Base-by-base conservation (phyloP, 1,140 invertebrate genomes). In the Colletes gigas region DNA sequence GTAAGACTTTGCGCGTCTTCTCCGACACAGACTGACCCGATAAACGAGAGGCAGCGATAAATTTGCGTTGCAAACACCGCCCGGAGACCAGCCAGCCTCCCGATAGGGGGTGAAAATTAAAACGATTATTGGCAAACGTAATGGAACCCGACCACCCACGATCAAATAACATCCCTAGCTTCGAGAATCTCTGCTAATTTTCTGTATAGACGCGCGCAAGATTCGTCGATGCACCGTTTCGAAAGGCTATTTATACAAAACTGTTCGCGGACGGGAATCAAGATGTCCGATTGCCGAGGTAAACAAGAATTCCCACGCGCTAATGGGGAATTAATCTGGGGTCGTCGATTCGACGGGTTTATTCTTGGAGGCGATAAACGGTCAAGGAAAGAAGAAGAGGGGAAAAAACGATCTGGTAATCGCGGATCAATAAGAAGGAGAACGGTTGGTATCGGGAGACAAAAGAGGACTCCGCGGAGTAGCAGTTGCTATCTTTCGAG, bases 21-120 rank as follows among this genome's bases (percentile, higher is more conserved):
- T 9, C 12, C 21, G 30, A 47, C 52, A 67, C 30, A 5, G 84
- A 17, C 83, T 54, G 73, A 15, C 67, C 44, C 52, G 74, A 78
- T 85, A 84, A 71, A 41, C 17, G 47, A 12, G 41, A 50, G 39
- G 14, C 55, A 8, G 19, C 5, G 66, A 86, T 78, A 85, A 85
- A 82, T 67, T 47, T 19, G 12, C 21, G 77, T 81, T 60, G 44
- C 63, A 69, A 74, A 74, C 69, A 63, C 60, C 52, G 54, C 47
- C 10, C 50, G 50, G 50, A 50, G 50, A 50, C 50, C 8, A 50
- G 9, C 6, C 6, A 47, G 44, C 44, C 6, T 12, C 9, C 50
- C 47, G 59, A 77, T 73, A 59, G 44, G 60, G 14, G n/a, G 30
- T 75, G 83, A 50, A 62, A n/a, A 30, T 19, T 72, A 75, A 9